Evolutionary conservation across 2,113 vertebrate genomes (phyloP), one percentile per base, ranked within the genome.

Genomic region (Dicentrarchus labrax): DNA sequence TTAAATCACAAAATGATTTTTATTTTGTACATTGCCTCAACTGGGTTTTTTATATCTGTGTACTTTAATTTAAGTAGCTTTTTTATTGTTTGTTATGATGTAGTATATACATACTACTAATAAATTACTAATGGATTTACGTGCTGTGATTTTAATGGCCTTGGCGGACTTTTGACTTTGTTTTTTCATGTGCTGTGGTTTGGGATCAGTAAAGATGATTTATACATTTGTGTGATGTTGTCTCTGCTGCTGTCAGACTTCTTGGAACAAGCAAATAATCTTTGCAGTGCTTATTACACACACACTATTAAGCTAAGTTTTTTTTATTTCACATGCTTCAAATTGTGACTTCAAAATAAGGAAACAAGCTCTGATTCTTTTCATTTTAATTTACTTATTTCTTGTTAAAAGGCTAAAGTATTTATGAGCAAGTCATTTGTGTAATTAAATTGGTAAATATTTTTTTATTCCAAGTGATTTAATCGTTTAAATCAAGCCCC

Each of bases 181-280:
- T n/a, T n/a, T n/a, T n/a, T n/a, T n/a, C 4, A 10, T 51, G n/a
- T 69, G 24, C 54, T 50, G 24, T 53, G 38, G 47, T 22, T 0
- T 72, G 45, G 8, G 30, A 30, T 17, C 22, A 77, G 51, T 24
- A 38, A 13, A 70, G 17, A 21, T 7, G 6, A 30, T 73, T 57
- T 60, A 30, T 69, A 67, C 11, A 50, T 72, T 48, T 75, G 21
- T 43, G 4, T 50, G 54, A 12, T 17, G 16, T 47, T 6, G 16
- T 61, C 13, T 70, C 60, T 30, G 43, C 47, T 59, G 68, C 53
- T 64, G 30, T 78, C 30, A 50, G 43, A 50, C 11, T 39, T 21
- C 15, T 8, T 19, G 6, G 45, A 50, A 36, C 8, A 22, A 45
- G 41, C 38, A 39, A 17, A 47, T 5, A 69, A 15, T 38, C 22